Percentiles rank a stretch among this genome's conserved stretches.
phyloP scores from a whole-genome alignment of 2,797 vertebrate genomes.

The Phrynocephalus guinanensis region DNA sequence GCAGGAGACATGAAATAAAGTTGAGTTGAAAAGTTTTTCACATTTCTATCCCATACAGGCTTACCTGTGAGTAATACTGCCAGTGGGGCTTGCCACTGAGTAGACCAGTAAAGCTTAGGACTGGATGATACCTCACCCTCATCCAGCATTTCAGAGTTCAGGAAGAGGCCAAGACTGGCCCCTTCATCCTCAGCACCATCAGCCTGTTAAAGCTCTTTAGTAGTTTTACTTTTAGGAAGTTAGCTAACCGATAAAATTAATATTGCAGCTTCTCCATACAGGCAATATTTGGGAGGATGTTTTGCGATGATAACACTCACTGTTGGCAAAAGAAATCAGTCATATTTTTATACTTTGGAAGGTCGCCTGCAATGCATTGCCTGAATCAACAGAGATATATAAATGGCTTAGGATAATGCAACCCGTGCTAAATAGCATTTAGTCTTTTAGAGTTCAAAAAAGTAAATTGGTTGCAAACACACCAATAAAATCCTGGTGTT shows the following conservation, averaged over 20 bases:
- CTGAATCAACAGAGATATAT: slow-evolving; percentile 35
- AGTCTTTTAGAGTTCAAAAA: not conserved
- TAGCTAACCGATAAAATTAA: slow-evolving; percentile 3
- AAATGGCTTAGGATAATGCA: slow-evolving; percentile 12
- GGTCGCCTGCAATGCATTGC: slow-evolving; percentile 3
- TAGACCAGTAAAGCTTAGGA: not conserved
- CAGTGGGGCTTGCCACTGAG: not conserved
- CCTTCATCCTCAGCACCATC: not conserved
- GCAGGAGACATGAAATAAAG: not conserved
- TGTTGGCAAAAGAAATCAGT: not conserved
- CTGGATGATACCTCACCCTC: not conserved
- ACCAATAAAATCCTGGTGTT: not conserved
- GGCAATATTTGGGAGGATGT: slow-evolving; percentile 8
- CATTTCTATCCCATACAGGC: not conserved
- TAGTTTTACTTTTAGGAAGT: not conserved
- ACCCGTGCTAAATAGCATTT: not conserved
- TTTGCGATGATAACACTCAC: slow-evolving; percentile 10
- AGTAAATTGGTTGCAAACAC: slow-evolving; percentile 7
- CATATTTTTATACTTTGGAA: slow-evolving; percentile 10
- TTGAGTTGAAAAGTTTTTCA: not conserved
- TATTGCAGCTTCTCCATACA: not conserved
- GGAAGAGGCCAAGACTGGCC: not conserved
- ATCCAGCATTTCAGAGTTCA: not conserved
- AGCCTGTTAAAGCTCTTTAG: not conserved
- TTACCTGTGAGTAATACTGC: not conserved